Conservation (phyloP, 2,113 vertebrate genomes). For the Myiagra hebetior region DNA sequence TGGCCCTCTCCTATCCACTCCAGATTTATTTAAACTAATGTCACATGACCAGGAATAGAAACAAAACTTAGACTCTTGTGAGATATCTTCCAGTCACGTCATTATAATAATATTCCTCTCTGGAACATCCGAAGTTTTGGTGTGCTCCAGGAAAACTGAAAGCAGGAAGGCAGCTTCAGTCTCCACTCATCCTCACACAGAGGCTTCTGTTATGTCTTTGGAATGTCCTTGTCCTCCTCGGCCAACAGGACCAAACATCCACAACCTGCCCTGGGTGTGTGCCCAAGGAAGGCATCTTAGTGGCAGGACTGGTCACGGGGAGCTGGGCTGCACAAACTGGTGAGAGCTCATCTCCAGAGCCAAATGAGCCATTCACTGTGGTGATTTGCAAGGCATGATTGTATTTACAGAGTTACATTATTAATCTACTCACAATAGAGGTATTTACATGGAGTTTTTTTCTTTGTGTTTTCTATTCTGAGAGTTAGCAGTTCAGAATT, state of each 20-base stretch:
- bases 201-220: background rate
- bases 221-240: rapidly evolving
- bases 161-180: background rate
- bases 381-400: background rate
- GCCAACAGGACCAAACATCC: background rate
- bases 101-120: background rate
- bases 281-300: background rate
- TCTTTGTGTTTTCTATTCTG: background rate
- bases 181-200: background rate
- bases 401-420: background rate
- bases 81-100: background rate
- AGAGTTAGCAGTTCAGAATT: background rate
- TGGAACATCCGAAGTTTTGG: background rate
- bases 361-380: background rate
- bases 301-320: background rate
- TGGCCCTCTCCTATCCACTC: background rate
- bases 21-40: background rate
- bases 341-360: background rate
- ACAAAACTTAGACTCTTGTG: background rate
- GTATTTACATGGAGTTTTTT: background rate
- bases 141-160: background rate
- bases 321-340: background rate
- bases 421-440: background rate
- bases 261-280: background rate
- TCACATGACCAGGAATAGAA: background rate